Conservation (phyloP, 2,797 vertebrate species). For the Lepilemur septentrionalis region DNA sequence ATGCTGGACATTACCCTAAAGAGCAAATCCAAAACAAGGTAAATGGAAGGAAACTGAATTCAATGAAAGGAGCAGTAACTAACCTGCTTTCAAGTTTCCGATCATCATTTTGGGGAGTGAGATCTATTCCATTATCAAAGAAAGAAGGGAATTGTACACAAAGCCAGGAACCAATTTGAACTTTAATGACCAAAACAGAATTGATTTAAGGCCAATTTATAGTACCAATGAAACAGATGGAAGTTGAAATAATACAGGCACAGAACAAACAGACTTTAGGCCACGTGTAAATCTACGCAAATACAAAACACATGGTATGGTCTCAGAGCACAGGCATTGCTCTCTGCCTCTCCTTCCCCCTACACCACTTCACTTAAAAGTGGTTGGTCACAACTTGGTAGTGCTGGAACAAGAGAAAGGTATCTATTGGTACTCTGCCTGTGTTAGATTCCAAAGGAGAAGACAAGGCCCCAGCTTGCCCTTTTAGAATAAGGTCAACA, state of each 20-base stretch:
- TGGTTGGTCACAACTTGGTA: conserved; percentile 8
- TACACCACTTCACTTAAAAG: neutral
- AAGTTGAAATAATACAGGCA: conserved; percentile 53
- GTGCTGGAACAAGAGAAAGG: neutral
- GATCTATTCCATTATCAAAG: conserved; percentile 47
- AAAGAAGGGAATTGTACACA: conserved; percentile 41
- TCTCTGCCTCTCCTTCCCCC: neutral
- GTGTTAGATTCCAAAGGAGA: conserved; percentile 14
- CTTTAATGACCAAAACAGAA: conserved; percentile 63
- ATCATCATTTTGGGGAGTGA: conserved; percentile 1
- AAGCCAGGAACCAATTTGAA: conserved; percentile 49
- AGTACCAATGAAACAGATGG: conserved; percentile 37
- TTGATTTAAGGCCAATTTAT: conserved; percentile 49
- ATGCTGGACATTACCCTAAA: neutral
- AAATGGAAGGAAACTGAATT: conserved; percentile 16
- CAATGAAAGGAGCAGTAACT: conserved; percentile 20
- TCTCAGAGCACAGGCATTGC: neutral
- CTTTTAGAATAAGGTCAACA: conserved; percentile 31
- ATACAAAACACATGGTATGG: conserved; percentile 43
- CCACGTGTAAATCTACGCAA: conserved; percentile 23
- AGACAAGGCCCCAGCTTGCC: neutral
- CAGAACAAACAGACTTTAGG: conserved; percentile 18
- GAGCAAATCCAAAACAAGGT: conserved; percentile 18
- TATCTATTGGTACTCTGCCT: neutral
- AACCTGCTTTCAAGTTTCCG: conserved; percentile 44